A percentile compares a stretch with the other conserved stretches of the same genome.
Conservation (phyloP, 2,113 vertebrate genomes). For the Lophochroa leadbeateri region DNA sequence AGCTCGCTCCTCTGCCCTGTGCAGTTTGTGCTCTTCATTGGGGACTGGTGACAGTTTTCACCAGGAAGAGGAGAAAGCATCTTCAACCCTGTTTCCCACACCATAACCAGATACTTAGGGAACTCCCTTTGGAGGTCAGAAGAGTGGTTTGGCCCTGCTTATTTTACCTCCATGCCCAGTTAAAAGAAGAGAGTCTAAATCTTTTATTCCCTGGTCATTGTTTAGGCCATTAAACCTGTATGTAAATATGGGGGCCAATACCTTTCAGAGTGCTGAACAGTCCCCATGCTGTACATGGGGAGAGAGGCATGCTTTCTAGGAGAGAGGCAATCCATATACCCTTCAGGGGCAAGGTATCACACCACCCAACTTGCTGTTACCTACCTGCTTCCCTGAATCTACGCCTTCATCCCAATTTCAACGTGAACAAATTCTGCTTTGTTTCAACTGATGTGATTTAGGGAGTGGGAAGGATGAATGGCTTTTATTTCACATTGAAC, state of each 20-base stretch:
- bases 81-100: neutral
- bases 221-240: neutral
- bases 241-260: neutral
- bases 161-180: neutral
- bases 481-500: slow-evolving; percentile 35
- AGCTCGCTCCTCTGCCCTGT: neutral
- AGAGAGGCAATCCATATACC: neutral
- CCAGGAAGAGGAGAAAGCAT: neutral
- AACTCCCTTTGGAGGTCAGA: neutral
- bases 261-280: neutral
- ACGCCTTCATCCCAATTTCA: neutral
- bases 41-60: neutral
- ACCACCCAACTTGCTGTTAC: neutral
- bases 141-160: neutral
- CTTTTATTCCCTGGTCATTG: neutral
- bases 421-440: neutral
- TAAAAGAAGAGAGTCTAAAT: neutral
- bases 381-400: neutral
- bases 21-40: neutral
- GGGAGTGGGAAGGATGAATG: slow-evolving; percentile 1
- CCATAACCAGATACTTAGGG: neutral
- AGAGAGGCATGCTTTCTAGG: neutral
- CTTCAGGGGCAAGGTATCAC: neutral
- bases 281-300: neutral
- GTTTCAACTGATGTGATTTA: slow-evolving; percentile 10